Evolutionary conservation across 1,140 invertebrate genomes (phyloP), one percentile per base, ranked within the genome.

Genomic region (Lepidostoma basale): DNA sequence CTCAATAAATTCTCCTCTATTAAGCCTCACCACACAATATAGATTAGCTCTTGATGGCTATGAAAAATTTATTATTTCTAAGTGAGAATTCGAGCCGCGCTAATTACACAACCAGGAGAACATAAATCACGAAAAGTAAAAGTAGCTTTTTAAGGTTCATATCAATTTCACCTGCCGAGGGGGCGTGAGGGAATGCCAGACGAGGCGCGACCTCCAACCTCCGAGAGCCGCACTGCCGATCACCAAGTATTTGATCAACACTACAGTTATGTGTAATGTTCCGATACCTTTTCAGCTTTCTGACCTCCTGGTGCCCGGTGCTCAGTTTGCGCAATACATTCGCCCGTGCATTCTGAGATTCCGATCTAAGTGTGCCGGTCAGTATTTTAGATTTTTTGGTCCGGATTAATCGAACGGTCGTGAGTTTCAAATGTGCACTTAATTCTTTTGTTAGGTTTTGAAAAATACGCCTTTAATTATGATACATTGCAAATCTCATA

Each of bases 91-190:
- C 44, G 23, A 20, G 9, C 44, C 12, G 4, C 49, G 49, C 49
- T 54, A 54, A 54, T 54, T 54, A 54, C 42, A 45, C 42, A 2
- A 45, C 10, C 12, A 18, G 49, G 49, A 54, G 49, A 6, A 18
- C 49, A 54, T 54, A 54, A 54, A 54, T 54, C 49, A 54, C 49
- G 26, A 54, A 54, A 30, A 54, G 49, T 30, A 54, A 54, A 54
- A 54, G 49, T 54, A 54, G 49, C 16, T 54, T 30, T 28, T 54
- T 28, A n/a, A 28, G 49, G 49, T 54, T 54, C 25, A 54, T 30
- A 54, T 54, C 49, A 54, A 54, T 54, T 54, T 54, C 49, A 54
- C 49, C 49, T 54, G 49, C 49, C 18, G 20, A 18, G 49, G 49
- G 42, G 49, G 49, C 49, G 49, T 54, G 25, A 14, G 23, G 25